Percentiles rank a stretch among this genome's conserved stretches.
phyloP scores from a whole-genome alignment of 2,113 vertebrate species.

The Tretioscincus oriximinensis region DNA sequence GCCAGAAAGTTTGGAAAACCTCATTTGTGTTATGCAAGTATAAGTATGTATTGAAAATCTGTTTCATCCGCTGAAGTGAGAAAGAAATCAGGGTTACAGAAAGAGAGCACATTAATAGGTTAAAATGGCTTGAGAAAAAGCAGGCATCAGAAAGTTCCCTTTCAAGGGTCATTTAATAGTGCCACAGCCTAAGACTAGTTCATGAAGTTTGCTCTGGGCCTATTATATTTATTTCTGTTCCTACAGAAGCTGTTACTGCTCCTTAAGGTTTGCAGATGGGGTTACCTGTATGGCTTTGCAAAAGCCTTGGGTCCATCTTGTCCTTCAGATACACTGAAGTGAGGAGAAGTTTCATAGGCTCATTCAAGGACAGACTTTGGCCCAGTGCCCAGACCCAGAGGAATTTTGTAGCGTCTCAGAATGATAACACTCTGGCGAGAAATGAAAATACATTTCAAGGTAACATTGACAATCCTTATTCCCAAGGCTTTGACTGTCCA shows the following conservation, averaged over 20 bases:
- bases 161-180: slow-evolving; percentile 3
- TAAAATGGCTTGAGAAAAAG: not conserved
- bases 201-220: not conserved
- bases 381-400: slow-evolving; percentile 49
- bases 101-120: not conserved
- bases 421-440: slow-evolving; percentile 45
- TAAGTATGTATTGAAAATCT: not conserved
- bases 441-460: slow-evolving; percentile 48
- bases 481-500: slow-evolving; percentile 38
- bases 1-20: not conserved
- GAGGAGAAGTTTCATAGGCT: slow-evolving; percentile 46
- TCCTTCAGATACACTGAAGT: slow-evolving; percentile 57
- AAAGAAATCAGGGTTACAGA: not conserved
- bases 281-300: slow-evolving; percentile 1
- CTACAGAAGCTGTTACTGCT: slow-evolving; percentile 35
- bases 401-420: slow-evolving; percentile 48
- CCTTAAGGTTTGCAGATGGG: slow-evolving; percentile 35
- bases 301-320: not conserved
- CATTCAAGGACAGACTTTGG: slow-evolving; percentile 55
- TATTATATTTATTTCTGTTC: slow-evolving; percentile 27
- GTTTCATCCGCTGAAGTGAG: not conserved
- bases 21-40: not conserved
- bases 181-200: not conserved
- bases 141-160: slow-evolving; percentile 1
- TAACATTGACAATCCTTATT: slow-evolving; percentile 39